Evolutionary conservation across 2,113 vertebrate species (phyloP).

Genomic region (Danio rerio): DNA sequence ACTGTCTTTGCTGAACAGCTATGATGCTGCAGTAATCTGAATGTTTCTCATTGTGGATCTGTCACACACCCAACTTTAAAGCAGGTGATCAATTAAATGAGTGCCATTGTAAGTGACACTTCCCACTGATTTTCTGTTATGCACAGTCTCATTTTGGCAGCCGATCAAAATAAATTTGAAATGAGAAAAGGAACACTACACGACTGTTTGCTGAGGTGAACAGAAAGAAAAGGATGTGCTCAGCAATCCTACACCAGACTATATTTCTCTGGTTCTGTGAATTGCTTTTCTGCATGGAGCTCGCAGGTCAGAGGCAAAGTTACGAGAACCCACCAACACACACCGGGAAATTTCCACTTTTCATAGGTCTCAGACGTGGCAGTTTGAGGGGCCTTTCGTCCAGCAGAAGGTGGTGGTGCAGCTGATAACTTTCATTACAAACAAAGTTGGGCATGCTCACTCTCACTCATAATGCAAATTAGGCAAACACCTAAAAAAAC

Average conservation of each 20-base stretch:
- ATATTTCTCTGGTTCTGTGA: background rate
- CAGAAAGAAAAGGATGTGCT: background rate
- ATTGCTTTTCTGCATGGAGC: background rate
- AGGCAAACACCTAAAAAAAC: background rate
- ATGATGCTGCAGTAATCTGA: slow-evolving; percentile 3
- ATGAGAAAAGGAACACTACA: background rate
- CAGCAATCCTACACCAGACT: background rate
- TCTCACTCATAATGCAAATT: slow-evolving; percentile 11
- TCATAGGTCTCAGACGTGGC: background rate
- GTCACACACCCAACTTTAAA: background rate
- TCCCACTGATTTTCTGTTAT: slow-evolving; percentile 8
- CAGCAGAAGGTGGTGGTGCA: background rate
- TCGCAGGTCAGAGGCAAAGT: no score
- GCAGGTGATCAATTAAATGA: slow-evolving; percentile 21
- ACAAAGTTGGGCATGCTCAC: background rate
- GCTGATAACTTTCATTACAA: background rate
- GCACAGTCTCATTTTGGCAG: slow-evolving; percentile 3
- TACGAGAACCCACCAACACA: background rate
- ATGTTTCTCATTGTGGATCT: background rate
- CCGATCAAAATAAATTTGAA: background rate
- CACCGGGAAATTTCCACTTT: background rate
- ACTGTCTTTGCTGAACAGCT: background rate
- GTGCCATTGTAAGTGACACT: background rate
- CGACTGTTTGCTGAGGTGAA: background rate
- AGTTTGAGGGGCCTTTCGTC: slow-evolving; percentile 7